Evolutionary conservation across 2,797 vertebrate genomes (phyloP), one percentile per base, ranked within the genome.

Genomic region (Zenarchopterus dispar): DNA sequence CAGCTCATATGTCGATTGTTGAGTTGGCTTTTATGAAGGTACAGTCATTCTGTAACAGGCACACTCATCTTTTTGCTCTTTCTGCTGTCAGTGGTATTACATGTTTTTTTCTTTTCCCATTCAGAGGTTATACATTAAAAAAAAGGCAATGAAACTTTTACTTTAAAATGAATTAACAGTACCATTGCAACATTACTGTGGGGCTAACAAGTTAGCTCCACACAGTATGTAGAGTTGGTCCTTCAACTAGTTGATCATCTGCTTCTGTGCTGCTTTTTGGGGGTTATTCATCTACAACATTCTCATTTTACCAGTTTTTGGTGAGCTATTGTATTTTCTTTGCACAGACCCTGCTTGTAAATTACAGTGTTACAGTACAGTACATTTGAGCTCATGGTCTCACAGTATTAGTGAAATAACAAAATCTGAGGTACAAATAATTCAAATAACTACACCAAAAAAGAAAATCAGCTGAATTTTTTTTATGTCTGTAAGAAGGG

Each of bases 51-150:
- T 78, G 49, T 70, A 74, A 81, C 62, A 67, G 59, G 71, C 72
- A 81, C 49, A 65, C 60, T 56, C 52, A 31, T 72, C 45, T 36
- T 71, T 65, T 42, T 78, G 67, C 67, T 77, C 48, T 83, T 77
- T 48, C 51, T 77, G 68, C 70, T 79, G 84, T 75, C 76, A 67
- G 62, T 50, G 18, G 19, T 70, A 28, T 60, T 52, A 57, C 45
- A 54, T 57, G 65, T 65, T 53, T 63, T 68, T 60, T 67, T 58
- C 68, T 78, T 68, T 74, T 65, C 66, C 50, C 48, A 46, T 59
- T 44, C 58, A 42, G 72, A 65, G 54, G 33, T 68, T 28, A 26
- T 70, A 56, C 68, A 67, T 59, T 24, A 64, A 54, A 28, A 54
- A 28, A 58, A 61, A 51, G 75, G 64, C 62, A 64, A 75, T 68